These are phyloP conservation scores for Lepas anatifera DNA, from an alignment of 2,888 invertebrate genomes.

Conservation along the genomic window DNA sequence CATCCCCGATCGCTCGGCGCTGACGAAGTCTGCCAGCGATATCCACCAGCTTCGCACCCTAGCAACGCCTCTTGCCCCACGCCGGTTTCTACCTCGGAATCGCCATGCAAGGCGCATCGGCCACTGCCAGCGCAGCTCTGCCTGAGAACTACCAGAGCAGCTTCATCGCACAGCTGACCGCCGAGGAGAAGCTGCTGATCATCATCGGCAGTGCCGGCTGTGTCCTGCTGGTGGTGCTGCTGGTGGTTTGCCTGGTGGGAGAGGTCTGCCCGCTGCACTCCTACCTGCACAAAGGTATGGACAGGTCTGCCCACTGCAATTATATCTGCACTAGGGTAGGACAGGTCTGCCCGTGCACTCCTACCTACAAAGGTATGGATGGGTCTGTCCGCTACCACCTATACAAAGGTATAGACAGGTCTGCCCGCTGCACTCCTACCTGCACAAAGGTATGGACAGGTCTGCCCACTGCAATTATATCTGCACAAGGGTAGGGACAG, in stretches of 20 bases:
- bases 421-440: neutral
- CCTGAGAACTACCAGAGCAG: neutral
- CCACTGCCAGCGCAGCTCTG: neutral
- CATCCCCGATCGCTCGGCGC: neutral
- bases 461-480: no score
- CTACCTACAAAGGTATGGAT: no score
- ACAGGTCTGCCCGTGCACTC: no score
- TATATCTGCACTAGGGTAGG: no score
- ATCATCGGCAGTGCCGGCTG: neutral
- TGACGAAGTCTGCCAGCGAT: neutral
- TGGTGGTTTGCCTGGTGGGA: conserved; percentile 5
- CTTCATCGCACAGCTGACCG: neutral
- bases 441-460: conserved; percentile 6
- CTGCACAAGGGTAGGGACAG: no score
- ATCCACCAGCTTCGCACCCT: no score
- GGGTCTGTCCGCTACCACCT: no score
- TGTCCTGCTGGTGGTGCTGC: neutral
- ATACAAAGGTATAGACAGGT: no score
- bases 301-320: no score
- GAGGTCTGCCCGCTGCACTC: conserved; percentile 1
- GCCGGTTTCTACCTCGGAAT: no score
- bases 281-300: neutral
- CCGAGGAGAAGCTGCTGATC: conserved; percentile 9
- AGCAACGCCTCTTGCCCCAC: no score
- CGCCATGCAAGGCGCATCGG: no score